A percentile compares a stretch with the other conserved stretches of the same genome.
These are phyloP conservation scores for Erebia epiphron DNA, from an alignment of 2,888 invertebrate species.

Conservation along the genomic window DNA sequence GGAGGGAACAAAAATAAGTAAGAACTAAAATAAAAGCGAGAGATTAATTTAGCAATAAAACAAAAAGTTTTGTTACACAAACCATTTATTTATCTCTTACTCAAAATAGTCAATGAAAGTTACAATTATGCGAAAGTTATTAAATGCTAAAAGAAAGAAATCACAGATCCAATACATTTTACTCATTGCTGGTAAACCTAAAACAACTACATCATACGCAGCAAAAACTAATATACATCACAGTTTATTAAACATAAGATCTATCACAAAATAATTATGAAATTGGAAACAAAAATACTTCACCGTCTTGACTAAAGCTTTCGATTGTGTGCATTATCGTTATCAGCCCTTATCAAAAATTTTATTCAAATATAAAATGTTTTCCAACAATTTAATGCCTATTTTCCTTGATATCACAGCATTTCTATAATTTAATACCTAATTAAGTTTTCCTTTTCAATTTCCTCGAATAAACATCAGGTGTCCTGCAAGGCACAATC, in stretches of 20 bases:
- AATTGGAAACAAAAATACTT: slow-evolving; percentile 45
- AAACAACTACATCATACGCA: slow-evolving; percentile 49
- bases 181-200: slow-evolving; percentile 45
- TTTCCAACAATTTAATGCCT: slow-evolving; percentile 50
- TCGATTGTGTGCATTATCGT: slow-evolving; percentile 54
- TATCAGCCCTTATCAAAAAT: slow-evolving; percentile 45
- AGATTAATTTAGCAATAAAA: slow-evolving; percentile 41
- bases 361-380: slow-evolving; percentile 49
- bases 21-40: not conserved
- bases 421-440: slow-evolving; percentile 56
- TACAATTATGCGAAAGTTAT: slow-evolving; percentile 58
- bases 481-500: slow-evolving; percentile 69
- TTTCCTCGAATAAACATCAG: slow-evolving; percentile 38
- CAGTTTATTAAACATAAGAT: slow-evolving; percentile 67
- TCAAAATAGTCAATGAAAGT: slow-evolving; percentile 70
- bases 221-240: slow-evolving; percentile 62
- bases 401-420: slow-evolving; percentile 68
- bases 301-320: slow-evolving; percentile 57
- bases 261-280: slow-evolving; percentile 60
- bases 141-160: slow-evolving; percentile 68
- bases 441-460: slow-evolving; percentile 44
- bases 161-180: slow-evolving; percentile 77
- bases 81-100: slow-evolving; percentile 73
- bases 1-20: not conserved
- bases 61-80: slow-evolving; percentile 65